Percentiles rank a stretch among this genome's conserved stretches.
phyloP scores from a whole-genome alignment of 1,140 invertebrate species.

The Calephelis nemesis region DNA sequence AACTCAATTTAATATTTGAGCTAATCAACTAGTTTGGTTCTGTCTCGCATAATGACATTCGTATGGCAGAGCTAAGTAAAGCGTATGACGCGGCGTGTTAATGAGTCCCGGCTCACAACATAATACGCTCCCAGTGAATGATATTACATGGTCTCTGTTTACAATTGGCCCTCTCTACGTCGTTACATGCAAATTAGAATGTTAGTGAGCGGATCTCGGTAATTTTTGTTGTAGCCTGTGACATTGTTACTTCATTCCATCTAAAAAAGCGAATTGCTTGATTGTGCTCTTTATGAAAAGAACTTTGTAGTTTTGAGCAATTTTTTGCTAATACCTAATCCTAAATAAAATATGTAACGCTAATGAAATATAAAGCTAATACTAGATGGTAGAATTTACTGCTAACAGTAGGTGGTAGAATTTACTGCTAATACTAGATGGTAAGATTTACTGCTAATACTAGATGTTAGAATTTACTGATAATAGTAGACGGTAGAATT shows the following conservation, averaged over 20 bases:
- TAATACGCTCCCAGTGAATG: constrained; percentile 35
- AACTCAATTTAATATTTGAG: constrained; percentile 5
- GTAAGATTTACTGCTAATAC: no score
- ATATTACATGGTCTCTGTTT: constrained; percentile 30
- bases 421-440: no score
- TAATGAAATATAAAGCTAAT: no score
- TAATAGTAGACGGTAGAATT: no score
- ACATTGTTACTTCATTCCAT: background rate
- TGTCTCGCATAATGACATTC: constrained; percentile 18
- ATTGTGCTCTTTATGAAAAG: no score
- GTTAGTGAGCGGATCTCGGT: background rate
- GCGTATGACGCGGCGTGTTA: constrained; percentile 35
- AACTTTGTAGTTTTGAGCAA: no score
- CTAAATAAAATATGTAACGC: no score
- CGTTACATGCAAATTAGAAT: constrained; percentile 21
- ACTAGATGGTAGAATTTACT: no score
- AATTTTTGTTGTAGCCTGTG: constrained; percentile 2
- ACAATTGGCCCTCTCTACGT: constrained; percentile 5
- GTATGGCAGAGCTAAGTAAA: constrained; percentile 31
- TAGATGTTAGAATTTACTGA: no score
- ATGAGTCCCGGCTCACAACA: constrained; percentile 33
- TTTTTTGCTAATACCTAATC: no score
- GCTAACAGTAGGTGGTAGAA: no score
- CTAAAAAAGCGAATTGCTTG: no score
- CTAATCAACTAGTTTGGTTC: background rate